Base-by-base conservation (phyloP, 1,140 invertebrate genomes). In the Heterodera schachtii region DNA sequence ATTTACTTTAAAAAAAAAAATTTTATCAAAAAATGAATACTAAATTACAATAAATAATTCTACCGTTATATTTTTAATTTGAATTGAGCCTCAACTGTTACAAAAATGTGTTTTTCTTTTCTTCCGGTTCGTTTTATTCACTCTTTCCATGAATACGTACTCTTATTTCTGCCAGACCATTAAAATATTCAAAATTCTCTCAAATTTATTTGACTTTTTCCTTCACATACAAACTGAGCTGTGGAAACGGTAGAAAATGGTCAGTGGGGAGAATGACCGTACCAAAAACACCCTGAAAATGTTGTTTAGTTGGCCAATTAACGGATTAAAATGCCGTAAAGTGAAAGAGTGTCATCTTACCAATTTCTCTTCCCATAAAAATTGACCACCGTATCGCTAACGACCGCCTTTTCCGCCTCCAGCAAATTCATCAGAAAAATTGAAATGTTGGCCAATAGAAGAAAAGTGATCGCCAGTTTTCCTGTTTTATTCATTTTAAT, bases 371-470 rank as follows among this genome's bases (percentile, higher is more conserved):
- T 85, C 8, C 88, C 88, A 73, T 90, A 89, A 82, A 90, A 90
- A 79, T 89, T 83, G 57, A 89, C 82, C 60, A 90, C 84, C n/a
- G 82, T 83, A 44, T 86, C 86, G 52, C 79, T 84, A 7, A 88
- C 78, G 21, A 83, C 83, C 7, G 88, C 87, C 67, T 89, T 89
- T 73, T 89, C 87, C 70, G 87, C n/a, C n/a, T n/a, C 78, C 78
- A 89, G 83, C 67, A 89, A 81, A 73, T 89, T 89, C 90, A 89
- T 80, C n/a, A n/a, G n/a, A n/a, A n/a, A n/a, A n/a, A 89, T 90
- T 2, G 88, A 88, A 41, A 89, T 75, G 78, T 89, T 89, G 21
- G 87, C 87, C n/a, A 88, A 76, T n/a, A 88, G 66, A n/a, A 88
- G 81, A 75, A 85, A 85, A 46, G 84, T 85, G 49, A 84, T 84